These are phyloP conservation scores for Ammospiza nelsoni DNA, from an alignment of 2,113 vertebrate species.

Conservation along the genomic window DNA sequence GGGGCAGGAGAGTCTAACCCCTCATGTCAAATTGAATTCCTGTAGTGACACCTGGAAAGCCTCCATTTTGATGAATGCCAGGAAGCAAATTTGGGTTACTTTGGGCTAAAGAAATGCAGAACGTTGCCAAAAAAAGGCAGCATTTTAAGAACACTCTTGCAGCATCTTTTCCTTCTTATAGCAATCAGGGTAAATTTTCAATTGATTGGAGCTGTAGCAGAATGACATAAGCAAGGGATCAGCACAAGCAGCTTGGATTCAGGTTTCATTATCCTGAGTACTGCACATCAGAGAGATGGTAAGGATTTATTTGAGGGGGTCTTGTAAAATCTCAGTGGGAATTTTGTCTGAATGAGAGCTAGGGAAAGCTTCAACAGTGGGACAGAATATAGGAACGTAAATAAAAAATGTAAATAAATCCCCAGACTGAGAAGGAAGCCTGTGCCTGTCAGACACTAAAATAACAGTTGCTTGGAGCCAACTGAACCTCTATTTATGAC, in stretches of 20 bases:
- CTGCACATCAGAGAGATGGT: neutral
- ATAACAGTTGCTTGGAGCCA: slow-evolving; percentile 43
- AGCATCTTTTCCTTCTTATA: neutral
- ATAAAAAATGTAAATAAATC: slow-evolving; percentile 29
- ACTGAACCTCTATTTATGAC: slow-evolving; percentile 23
- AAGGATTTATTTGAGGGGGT: neutral
- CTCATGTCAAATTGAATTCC: neutral
- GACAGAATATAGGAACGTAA: neutral
- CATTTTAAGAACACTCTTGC: neutral
- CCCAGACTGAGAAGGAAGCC: neutral
- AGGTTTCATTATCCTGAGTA: neutral
- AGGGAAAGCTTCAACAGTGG: neutral
- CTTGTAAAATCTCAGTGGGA: slow-evolving; percentile 20
- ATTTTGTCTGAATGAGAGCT: slow-evolving; percentile 34
- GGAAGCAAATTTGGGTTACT: neutral
- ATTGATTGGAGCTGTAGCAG: neutral
- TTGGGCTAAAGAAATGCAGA: neutral
- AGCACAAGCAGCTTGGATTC: neutral
- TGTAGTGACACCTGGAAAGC: neutral
- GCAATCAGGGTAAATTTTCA: neutral
- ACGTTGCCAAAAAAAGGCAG: accelerated
- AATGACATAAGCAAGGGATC: neutral
- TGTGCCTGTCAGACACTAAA: slow-evolving; percentile 28
- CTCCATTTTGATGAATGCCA: neutral
- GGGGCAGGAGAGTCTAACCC: neutral